Conservation (phyloP, 2,888 invertebrate genomes). For the Andrena praecox region DNA sequence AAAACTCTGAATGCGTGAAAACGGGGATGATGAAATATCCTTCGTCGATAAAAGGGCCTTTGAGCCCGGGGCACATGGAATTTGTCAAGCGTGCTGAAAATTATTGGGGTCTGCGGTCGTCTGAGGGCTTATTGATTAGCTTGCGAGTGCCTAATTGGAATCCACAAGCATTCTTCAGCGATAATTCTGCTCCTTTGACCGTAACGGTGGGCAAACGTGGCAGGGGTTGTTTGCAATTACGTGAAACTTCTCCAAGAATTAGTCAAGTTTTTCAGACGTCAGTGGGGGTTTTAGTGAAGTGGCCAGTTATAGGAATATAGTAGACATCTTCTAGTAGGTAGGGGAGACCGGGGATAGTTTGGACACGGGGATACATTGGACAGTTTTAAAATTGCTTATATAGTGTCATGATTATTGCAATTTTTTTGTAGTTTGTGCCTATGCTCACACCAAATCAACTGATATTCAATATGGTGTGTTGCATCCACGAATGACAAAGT, state of each 20-base stretch:
- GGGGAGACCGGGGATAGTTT: too few species aligned
- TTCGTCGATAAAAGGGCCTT: not conserved
- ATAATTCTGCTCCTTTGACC: not conserved
- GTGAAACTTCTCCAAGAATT: not conserved
- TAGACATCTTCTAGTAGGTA: too few species aligned
- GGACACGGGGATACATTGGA: too few species aligned
- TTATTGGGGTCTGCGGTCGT: not conserved
- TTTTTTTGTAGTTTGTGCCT: too few species aligned
- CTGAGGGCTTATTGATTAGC: not conserved
- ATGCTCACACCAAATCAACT: too few species aligned
- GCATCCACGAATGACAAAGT: too few species aligned
- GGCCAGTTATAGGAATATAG: not conserved
- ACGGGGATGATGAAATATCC: slow-evolving; percentile 1
- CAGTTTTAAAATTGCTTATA: too few species aligned
- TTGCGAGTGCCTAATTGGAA: not conserved
- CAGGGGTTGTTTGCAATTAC: not conserved
- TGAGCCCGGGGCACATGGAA: not conserved
- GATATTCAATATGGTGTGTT: too few species aligned
- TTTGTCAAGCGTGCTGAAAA: not conserved
- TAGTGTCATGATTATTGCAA: too few species aligned
- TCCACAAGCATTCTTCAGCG: not conserved
- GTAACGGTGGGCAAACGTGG: not conserved
- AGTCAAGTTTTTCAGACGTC: not conserved
- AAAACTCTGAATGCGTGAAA: not conserved
- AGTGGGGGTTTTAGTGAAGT: not conserved